These are phyloP conservation scores for Diplodus sargus DNA, from an alignment of 2,797 vertebrate species.

Conservation along the genomic window DNA sequence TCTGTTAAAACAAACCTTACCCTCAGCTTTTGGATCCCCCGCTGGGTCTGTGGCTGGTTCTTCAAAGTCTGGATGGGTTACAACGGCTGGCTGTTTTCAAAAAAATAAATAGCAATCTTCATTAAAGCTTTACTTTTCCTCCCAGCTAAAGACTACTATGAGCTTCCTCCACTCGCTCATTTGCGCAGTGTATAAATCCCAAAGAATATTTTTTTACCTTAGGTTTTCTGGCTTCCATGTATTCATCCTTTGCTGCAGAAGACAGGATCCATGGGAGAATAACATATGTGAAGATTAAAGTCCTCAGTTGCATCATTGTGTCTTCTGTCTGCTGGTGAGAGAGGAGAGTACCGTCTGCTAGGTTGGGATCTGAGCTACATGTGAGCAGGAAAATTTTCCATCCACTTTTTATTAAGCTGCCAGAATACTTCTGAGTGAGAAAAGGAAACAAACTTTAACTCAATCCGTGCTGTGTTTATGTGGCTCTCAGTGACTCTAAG, in stretches of 20 bases:
- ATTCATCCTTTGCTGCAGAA: conserved; percentile 77
- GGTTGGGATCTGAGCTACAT: conserved; percentile 58
- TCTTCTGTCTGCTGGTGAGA: conserved; percentile 43
- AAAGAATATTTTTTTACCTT: conserved; percentile 63
- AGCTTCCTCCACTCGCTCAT: conserved; percentile 1
- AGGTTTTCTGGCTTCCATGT: conserved; percentile 76
- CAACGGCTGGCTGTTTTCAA: conserved; percentile 66
- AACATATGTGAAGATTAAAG: conserved; percentile 80
- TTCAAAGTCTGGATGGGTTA: conserved; percentile 48
- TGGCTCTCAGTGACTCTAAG: conserved; percentile 1
- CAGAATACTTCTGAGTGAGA: conserved; percentile 66
- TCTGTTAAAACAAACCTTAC: conserved; percentile 51
- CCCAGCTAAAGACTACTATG: conserved; percentile 7
- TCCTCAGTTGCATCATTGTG: conserved; percentile 70
- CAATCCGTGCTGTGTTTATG: conserved; percentile 72
- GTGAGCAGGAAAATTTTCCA: conserved; percentile 77
- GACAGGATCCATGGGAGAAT: conserved; percentile 84
- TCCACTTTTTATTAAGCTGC: conserved; percentile 75
- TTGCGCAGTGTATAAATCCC: conserved; percentile 5
- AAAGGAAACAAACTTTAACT: conserved; percentile 77
- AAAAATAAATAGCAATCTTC: conserved; percentile 21
- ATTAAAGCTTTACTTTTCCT: conserved; percentile 21
- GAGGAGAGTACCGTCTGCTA: conserved; percentile 54
- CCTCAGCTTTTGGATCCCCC: conserved; percentile 43
- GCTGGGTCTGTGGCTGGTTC: conserved; percentile 29